A percentile compares a stretch with the other conserved stretches of the same genome.
Conservation (phyloP, 2,113 vertebrate genomes). For the Platanista minor region DNA sequence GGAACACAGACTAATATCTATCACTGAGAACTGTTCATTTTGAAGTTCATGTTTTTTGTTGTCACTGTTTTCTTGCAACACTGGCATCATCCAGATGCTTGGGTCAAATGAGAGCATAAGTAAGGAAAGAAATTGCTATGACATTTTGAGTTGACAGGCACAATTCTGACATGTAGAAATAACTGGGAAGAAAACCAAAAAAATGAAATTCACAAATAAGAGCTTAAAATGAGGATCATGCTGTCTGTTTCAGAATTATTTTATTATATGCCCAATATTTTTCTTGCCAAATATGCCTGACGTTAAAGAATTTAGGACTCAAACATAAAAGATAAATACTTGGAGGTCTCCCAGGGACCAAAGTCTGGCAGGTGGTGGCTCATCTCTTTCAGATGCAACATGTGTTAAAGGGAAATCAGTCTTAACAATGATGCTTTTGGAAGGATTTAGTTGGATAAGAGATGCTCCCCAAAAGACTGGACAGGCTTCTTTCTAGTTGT, state of each 20-base stretch:
- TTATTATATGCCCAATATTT: not conserved
- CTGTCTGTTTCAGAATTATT: constrained; percentile 16
- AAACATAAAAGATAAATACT: not conserved
- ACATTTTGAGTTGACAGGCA: constrained; percentile 50
- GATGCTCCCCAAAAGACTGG: not conserved
- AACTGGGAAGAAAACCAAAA: constrained; percentile 39
- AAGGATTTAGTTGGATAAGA: not conserved
- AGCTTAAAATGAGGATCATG: constrained; percentile 18
- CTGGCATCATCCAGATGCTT: constrained; percentile 41
- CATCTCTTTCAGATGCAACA: not conserved
- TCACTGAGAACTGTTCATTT: not conserved
- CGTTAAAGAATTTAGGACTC: not conserved
- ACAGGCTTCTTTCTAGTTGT: not conserved
- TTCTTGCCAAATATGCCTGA: not conserved
- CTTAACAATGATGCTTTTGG: not conserved
- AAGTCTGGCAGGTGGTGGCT: not conserved
- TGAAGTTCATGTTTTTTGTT: not conserved
- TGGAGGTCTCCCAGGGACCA: not conserved
- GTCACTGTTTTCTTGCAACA: not conserved
- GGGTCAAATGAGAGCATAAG: constrained; percentile 36
- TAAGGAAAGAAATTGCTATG: constrained; percentile 8
- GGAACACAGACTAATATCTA: not conserved
- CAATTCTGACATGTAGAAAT: constrained; percentile 19
- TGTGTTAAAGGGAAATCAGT: not conserved
- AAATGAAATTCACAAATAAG: constrained; percentile 28